Percentiles rank a stretch among this genome's conserved stretches.
Evolutionary conservation across 1,140 invertebrate genomes (phyloP).

Genomic region (Branchinecta lynchi): DNA sequence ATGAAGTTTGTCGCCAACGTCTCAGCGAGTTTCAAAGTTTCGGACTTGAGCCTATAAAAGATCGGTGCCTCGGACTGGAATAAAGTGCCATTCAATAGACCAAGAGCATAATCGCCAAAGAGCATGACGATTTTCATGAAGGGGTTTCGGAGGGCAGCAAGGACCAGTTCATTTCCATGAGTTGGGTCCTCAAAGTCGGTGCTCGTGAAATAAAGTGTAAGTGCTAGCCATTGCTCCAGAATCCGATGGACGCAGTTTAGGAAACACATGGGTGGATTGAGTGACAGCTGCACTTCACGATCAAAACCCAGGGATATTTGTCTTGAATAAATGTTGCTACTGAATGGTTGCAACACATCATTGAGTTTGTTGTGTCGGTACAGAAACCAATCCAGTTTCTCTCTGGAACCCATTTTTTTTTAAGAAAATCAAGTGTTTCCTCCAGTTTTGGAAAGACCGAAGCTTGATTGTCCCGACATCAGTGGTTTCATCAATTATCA

Average conservation of each 20-base stretch:
- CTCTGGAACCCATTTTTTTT: too few species aligned
- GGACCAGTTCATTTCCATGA: constrained; percentile 5
- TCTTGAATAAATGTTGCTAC: too few species aligned
- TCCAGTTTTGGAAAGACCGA: too few species aligned
- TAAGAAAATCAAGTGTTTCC: too few species aligned
- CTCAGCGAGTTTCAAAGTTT: not conserved
- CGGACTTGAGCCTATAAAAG: not conserved
- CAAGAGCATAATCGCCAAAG: not conserved
- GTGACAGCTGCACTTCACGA: too few species aligned
- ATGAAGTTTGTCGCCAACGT: not conserved
- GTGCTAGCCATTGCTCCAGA: not conserved
- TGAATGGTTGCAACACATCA: too few species aligned
- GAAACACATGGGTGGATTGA: too few species aligned
- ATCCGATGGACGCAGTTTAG: not conserved
- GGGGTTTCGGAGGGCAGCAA: not conserved
- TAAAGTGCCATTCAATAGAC: not conserved
- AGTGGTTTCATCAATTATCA: not conserved
- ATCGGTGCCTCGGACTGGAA: not conserved
- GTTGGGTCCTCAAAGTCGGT: not conserved
- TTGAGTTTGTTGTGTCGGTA: too few species aligned
- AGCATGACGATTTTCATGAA: constrained; percentile 1
- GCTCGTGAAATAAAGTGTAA: not conserved
- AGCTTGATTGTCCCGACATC: not conserved
- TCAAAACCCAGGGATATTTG: too few species aligned
- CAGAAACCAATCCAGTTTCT: too few species aligned